Evolutionary conservation across 2,113 vertebrate species (phyloP).

Genomic region (Mesembrinibis cayennensis): DNA sequence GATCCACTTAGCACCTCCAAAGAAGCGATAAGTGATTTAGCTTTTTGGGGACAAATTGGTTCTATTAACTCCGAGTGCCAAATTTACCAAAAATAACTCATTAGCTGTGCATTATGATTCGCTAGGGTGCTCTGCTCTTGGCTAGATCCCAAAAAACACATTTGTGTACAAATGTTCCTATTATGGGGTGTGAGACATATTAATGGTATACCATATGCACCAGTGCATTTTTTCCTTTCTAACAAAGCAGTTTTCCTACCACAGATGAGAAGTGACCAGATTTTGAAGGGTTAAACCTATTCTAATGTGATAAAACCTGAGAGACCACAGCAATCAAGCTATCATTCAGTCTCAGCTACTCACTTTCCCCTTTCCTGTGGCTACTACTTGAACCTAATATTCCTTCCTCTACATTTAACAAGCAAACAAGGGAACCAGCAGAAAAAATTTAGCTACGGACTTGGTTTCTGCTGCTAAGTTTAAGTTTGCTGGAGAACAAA

Average conservation of each 20-base stretch:
- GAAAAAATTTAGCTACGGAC: background rate
- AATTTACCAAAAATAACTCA: conserved; percentile 77
- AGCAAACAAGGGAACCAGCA: background rate
- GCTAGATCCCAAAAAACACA: conserved; percentile 71
- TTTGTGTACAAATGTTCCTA: conserved; percentile 77
- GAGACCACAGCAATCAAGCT: conserved; percentile 55
- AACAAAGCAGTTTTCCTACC: conserved; percentile 48
- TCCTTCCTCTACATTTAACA: conserved; percentile 43
- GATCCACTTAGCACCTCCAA: conserved; percentile 75
- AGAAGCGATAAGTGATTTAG: conserved; percentile 77
- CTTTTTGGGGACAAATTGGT: conserved; percentile 75
- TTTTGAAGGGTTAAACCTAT: conserved; percentile 74
- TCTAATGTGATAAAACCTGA: conserved; percentile 66
- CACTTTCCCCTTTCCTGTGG: conserved; percentile 32
- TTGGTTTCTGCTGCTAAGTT: background rate
- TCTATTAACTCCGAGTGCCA: conserved; percentile 71
- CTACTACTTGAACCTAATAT: conserved; percentile 17
- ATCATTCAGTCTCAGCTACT: conserved; percentile 49
- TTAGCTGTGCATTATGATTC: conserved; percentile 75
- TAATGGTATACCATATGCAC: conserved; percentile 73
- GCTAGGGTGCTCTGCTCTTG: conserved; percentile 72
- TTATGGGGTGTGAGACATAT: conserved; percentile 74
- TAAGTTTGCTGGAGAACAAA: background rate
- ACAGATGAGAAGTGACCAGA: conserved; percentile 56
- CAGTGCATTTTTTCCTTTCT: conserved; percentile 2